Evolutionary conservation across 2,888 invertebrate genomes (phyloP), one percentile per base, ranked within the genome.

Genomic region (Nomada fabriciana): DNA sequence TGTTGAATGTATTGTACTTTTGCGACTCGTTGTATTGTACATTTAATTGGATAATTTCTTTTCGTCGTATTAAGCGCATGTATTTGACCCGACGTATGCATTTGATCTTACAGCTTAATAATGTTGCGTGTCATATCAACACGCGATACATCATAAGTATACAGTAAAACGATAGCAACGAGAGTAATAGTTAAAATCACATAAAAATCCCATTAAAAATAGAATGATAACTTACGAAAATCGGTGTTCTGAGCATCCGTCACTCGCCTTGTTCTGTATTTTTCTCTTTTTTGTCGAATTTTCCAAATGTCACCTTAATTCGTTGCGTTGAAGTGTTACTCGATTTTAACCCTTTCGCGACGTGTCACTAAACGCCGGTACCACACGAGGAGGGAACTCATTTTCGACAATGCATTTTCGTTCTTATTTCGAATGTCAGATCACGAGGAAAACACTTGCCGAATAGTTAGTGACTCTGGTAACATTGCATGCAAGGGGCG

Each of bases 321-420:
- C 3, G 43, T 20, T 15, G 13, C 18, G 68, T 70, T 52, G 10
- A 70, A 67, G 36, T 63, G 20, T 43, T 80, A 73, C 11, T 55
- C 47, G 64, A 75, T 80, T 76, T 77, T 76, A 87, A 87, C 82
- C 85, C 87, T 83, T 87, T 82, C 72, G 67, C 80, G 76, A 80
- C 70, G 80, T 83, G 73, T 53, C 72, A 73, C 60, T 64, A 75
- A 72, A 74, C 72, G 74, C 82, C 82, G 87, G 79, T 82, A 77
- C 73, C 79, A 79, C 71, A 80, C 74, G 72, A 79, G 65, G 25
- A 61, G 65, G 29, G 52, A 83, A 76, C 74, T 79, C 86, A 86
- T 86, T 82, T 84, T 86, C 83, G 64, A 63, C 68, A 61, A 67
- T 79, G 76, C 81, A 75, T 83, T 73, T 80, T 25, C 29, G 64